A percentile compares a stretch with the other conserved stretches of the same genome.
These are phyloP conservation scores for Leucophenga varia DNA, from an alignment of 1,140 invertebrate genomes.

Conservation along the genomic window DNA sequence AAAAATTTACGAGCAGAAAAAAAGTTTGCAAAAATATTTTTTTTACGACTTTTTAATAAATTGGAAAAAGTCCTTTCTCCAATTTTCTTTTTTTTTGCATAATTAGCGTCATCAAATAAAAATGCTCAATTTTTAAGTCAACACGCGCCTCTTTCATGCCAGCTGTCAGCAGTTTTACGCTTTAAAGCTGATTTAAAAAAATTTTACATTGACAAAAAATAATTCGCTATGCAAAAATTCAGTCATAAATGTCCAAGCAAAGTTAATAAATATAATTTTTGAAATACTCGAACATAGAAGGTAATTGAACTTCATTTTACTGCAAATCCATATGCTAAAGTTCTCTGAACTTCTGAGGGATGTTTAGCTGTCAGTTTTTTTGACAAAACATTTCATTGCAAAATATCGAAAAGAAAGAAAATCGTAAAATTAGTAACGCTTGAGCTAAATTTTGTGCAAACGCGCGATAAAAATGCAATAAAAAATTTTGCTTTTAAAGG, in stretches of 20 bases:
- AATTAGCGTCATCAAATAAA: conserved; percentile 47
- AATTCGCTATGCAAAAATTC: no score
- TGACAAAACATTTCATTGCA: no score
- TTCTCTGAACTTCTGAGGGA: no score
- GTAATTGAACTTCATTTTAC: no score
- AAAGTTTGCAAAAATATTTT: conserved; percentile 21
- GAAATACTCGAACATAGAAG: no score
- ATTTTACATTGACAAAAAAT: neutral
- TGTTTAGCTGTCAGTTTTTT: no score
- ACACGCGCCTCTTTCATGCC: conserved; percentile 9
- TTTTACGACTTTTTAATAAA: conserved; percentile 49
- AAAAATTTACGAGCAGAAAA: conserved; percentile 32
- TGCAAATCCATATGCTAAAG: no score
- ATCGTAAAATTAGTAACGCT: conserved; percentile 46
- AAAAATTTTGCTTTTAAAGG: conserved; percentile 27
- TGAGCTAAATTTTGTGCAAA: conserved; percentile 34
- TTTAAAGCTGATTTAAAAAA: neutral
- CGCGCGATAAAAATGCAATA: conserved; percentile 49
- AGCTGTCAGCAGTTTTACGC: conserved; percentile 27
- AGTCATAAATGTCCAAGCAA: conserved; percentile 41
- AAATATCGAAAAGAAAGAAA: no score
- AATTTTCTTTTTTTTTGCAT: conserved; percentile 37
- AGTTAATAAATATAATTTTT: conserved; percentile 46
- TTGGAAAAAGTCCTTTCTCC: no score
- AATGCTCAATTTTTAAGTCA: no score